Evolutionary conservation across 1,140 invertebrate species (phyloP).

Genomic region (Apis dorsata): DNA sequence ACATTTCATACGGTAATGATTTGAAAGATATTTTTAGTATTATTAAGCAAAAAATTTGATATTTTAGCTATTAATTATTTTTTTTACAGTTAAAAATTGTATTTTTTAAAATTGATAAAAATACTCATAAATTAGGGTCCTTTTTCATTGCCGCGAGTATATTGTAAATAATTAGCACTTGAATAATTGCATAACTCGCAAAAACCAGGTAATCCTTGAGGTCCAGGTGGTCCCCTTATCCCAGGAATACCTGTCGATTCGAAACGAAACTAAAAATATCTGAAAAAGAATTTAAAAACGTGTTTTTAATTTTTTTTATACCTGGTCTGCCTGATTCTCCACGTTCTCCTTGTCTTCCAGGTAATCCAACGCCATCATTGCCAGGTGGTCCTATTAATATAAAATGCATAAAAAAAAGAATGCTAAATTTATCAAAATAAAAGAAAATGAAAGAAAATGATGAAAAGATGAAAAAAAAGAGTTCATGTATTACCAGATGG

Average conservation of each 20-base stretch:
- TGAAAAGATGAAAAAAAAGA: background rate
- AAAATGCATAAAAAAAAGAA: background rate
- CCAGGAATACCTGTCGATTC: constrained; percentile 78
- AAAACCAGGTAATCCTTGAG: constrained; percentile 82
- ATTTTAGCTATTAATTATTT: background rate
- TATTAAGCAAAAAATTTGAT: background rate
- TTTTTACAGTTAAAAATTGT: background rate
- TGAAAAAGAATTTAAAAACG: constrained; percentile 21
- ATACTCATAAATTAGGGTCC: constrained; percentile 47
- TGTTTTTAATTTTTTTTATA: constrained; percentile 74
- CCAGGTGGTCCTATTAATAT: constrained; percentile 81
- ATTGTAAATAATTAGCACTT: constrained; percentile 60
- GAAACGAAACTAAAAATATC: constrained; percentile 41
- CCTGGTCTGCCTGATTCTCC: constrained; percentile 85
- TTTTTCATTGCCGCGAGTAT: constrained; percentile 62
- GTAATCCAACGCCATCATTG: constrained; percentile 82
- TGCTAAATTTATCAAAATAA: background rate
- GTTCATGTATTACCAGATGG: constrained; percentile 80
- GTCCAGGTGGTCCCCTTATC: constrained; percentile 79
- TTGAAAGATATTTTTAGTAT: background rate
- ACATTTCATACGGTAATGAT: constrained; percentile 22
- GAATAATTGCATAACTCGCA: constrained; percentile 83
- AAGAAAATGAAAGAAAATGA: too few species aligned
- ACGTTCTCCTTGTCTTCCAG: constrained; percentile 83
- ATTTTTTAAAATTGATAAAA: background rate